Conservation (phyloP, 2,888 invertebrate genomes). For the Ophioninae sp. region DNA sequence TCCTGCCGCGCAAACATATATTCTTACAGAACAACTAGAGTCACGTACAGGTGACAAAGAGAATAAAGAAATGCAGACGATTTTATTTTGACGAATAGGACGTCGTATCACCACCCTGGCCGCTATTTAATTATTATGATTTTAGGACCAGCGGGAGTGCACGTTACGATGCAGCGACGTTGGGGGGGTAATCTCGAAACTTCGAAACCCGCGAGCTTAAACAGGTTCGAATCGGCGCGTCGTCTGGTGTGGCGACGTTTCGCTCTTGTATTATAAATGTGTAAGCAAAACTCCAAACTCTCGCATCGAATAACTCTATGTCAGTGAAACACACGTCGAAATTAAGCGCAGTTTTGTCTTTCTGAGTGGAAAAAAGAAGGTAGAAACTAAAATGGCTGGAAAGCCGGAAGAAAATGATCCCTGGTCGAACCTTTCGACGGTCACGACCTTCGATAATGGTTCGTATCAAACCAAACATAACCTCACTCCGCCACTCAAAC, state of each 20-base stretch:
- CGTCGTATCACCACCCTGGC: too few species aligned
- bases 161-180: too few species aligned
- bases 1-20: too few species aligned
- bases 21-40: too few species aligned
- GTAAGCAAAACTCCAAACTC: neutral
- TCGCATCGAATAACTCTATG: neutral
- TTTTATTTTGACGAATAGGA: too few species aligned
- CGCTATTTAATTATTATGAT: neutral
- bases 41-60: too few species aligned
- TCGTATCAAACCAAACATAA: constrained; percentile 35
- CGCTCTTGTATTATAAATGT: neutral
- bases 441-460: constrained; percentile 79
- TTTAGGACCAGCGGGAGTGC: neutral
- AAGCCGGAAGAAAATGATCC: constrained; percentile 62
- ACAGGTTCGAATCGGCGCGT: neutral
- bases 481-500: constrained; percentile 6
- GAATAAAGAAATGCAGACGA: too few species aligned
- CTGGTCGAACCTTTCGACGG: constrained; percentile 74
- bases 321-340: neutral
- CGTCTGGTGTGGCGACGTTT: neutral
- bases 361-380: neutral
- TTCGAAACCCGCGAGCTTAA: neutral
- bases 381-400: constrained; percentile 56
- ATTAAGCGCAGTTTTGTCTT: neutral
- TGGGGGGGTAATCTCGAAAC: neutral